Evolutionary conservation across 2,113 vertebrate species (phyloP).

Genomic region (Hemiprocne comata): DNA sequence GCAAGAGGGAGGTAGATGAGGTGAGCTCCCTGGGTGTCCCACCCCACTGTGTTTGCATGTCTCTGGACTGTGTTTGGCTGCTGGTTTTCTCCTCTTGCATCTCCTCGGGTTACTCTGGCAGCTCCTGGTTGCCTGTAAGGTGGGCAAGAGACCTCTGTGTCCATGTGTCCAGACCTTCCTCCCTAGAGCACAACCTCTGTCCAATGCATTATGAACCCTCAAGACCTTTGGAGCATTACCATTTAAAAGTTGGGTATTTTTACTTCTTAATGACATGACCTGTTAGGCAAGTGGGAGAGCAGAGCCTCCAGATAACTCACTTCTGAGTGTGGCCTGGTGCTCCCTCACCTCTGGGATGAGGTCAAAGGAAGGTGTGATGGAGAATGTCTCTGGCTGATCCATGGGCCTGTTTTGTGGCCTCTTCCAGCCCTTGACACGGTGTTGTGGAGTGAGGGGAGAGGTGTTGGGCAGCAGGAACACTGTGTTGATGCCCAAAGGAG

Average conservation of each 20-base stretch:
- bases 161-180: not conserved
- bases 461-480: not conserved
- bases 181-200: not conserved
- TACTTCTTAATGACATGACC: not conserved
- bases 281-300: rapidly evolving
- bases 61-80: rapidly evolving
- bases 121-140: rapidly evolving
- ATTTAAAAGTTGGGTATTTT: not conserved
- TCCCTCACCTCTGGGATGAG: not conserved
- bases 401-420: not conserved
- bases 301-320: rapidly evolving
- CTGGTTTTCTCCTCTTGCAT: not conserved
- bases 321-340: not conserved
- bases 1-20: slow-evolving; percentile 86
- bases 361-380: not conserved
- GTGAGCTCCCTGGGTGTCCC: slow-evolving; percentile 59
- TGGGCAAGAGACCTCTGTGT: not conserved
- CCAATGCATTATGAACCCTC: not conserved
- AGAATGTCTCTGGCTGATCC: not conserved
- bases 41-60: rapidly evolving
- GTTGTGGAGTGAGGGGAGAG: not conserved
- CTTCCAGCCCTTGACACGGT: not conserved
- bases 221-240: not conserved
- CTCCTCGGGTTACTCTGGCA: rapidly evolving
- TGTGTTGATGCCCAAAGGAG: not conserved